These are phyloP conservation scores for Harpagoxenus sublaevis DNA, from an alignment of 2,888 invertebrate genomes.

Conservation along the genomic window DNA sequence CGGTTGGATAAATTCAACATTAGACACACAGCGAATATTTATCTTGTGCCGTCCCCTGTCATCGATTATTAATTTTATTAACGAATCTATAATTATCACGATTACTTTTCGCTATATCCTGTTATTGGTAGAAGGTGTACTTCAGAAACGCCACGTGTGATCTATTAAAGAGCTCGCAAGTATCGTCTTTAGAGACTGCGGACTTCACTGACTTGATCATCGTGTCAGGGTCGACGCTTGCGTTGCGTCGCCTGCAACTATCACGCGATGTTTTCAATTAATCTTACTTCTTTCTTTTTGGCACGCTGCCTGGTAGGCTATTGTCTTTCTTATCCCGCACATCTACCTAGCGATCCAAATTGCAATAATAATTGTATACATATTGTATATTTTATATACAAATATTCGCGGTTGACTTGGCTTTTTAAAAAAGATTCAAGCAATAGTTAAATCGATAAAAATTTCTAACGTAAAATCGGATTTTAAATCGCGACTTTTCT, in stretches of 20 bases:
- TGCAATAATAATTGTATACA: not conserved
- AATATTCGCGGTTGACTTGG: not conserved
- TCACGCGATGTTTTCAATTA: constrained; percentile 16
- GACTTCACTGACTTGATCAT: constrained; percentile 59
- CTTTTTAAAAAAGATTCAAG: not conserved
- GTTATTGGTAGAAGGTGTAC: not conserved
- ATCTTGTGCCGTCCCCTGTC: not conserved
- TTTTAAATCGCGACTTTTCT: not conserved
- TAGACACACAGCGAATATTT: not conserved
- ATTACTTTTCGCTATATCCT: not conserved
- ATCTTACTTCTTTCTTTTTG: not conserved
- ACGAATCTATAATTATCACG: not conserved
- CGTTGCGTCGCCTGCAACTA: constrained; percentile 57
- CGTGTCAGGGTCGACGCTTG: constrained; percentile 72
- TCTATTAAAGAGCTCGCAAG: constrained; percentile 51
- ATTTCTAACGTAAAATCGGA: not conserved
- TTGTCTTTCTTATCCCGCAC: not conserved
- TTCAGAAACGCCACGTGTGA: constrained; percentile 39
- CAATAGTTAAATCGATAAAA: not conserved
- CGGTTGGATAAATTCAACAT: not conserved
- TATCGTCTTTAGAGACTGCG: constrained; percentile 63
- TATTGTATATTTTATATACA: not conserved
- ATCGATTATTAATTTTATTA: not conserved
- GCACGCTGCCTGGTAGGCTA: not conserved
- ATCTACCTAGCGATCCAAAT: not conserved